A percentile compares a stretch with the other conserved stretches of the same genome.
phyloP scores from a whole-genome alignment of 2,888 invertebrate species.

The Troglohyphantes excavatus region DNA sequence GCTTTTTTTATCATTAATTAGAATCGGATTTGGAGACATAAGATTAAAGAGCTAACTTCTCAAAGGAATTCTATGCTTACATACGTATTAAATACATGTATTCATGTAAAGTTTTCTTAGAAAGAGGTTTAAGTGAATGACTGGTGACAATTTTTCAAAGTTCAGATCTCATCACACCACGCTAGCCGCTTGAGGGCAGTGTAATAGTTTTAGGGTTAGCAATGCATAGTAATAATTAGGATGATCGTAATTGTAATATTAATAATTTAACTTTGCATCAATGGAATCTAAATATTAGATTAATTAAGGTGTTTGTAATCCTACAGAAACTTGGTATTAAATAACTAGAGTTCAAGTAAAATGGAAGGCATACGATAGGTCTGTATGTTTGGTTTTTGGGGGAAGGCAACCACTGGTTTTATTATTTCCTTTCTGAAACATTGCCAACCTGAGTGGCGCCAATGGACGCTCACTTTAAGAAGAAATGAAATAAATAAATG shows the following conservation, averaged over 20 bases:
- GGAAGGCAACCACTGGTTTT: slow-evolving; percentile 75
- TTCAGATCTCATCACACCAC: slow-evolving; percentile 36
- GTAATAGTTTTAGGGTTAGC: slow-evolving; percentile 45
- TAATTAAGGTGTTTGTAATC: slow-evolving; percentile 59
- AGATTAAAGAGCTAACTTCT: slow-evolving; percentile 54
- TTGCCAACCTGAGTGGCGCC: slow-evolving; percentile 65
- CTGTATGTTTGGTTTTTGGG: slow-evolving; percentile 72
- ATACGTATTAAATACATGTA: slow-evolving; percentile 64
- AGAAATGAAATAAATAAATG: slow-evolving; percentile 45
- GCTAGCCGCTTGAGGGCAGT: slow-evolving; percentile 14
- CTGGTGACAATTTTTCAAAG: slow-evolving; percentile 68
- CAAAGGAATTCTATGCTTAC: slow-evolving; percentile 65
- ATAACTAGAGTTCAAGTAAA: slow-evolving; percentile 76
- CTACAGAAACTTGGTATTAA: slow-evolving; percentile 72
- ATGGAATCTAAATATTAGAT: slow-evolving; percentile 62
- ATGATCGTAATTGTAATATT: slow-evolving; percentile 48
- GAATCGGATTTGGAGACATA: slow-evolving; percentile 53
- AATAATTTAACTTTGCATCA: slow-evolving; percentile 65
- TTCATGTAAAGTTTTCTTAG: slow-evolving; percentile 39
- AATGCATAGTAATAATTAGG: slow-evolving; percentile 67
- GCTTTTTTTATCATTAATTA: slow-evolving; percentile 21
- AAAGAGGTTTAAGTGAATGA: slow-evolving; percentile 57
- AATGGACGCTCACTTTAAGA: slow-evolving; percentile 46
- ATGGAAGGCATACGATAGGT: slow-evolving; percentile 79
- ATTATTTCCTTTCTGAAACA: slow-evolving; percentile 56